Evolutionary conservation across 1,140 invertebrate genomes (phyloP), one percentile per base, ranked within the genome.

Genomic region (Lasioglossum baleicum): DNA sequence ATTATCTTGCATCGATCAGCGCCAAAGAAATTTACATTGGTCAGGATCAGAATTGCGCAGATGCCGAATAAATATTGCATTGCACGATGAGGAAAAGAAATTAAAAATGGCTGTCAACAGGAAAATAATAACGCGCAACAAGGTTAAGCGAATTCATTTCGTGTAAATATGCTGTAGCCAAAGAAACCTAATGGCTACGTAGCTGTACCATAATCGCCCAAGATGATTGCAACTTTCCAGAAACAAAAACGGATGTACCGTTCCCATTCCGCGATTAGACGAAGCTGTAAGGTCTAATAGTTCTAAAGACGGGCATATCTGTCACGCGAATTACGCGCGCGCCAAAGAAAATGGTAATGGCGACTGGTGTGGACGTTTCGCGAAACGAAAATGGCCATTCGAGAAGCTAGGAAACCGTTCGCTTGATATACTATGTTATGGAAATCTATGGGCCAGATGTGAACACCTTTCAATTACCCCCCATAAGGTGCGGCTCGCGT

Each of bases 81-180:
- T 6, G 51, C 15, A 4, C 7, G 4, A 17, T 0, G 13, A 4
- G 17, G 0, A 2, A 11, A 11, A 48, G 44, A 53, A 15, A 53
- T 17, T 53, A 53, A 53, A 53, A 58, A n/a, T n/a, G 1, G 5
- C 20, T 58, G 56, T 58, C 56, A 58, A 7, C 56, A 0, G 56
- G 17, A 20, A 58, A n/a, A 58, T n/a, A 58, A 53, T 53, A 17
- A 53, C 17, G 7, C 58, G 82, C 58, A 42, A 31, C 75, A 60
- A 83, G 75, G 60, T 80, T 70, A 17, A 71, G 58, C n/a, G 66
- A 73, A 48, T 67, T 82, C 65, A 56, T 72, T 61, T 73, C 76
- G 65, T 60, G 77, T 67, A 68, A 67, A 31, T 44, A 42, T 20
- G 13, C 42, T 6, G 7, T 1, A 7, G n/a, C 8, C 35, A 56